Percentiles rank a stretch among this genome's conserved stretches.
Evolutionary conservation across 2,113 vertebrate species (phyloP).

Genomic region (Bubo scandiacus): DNA sequence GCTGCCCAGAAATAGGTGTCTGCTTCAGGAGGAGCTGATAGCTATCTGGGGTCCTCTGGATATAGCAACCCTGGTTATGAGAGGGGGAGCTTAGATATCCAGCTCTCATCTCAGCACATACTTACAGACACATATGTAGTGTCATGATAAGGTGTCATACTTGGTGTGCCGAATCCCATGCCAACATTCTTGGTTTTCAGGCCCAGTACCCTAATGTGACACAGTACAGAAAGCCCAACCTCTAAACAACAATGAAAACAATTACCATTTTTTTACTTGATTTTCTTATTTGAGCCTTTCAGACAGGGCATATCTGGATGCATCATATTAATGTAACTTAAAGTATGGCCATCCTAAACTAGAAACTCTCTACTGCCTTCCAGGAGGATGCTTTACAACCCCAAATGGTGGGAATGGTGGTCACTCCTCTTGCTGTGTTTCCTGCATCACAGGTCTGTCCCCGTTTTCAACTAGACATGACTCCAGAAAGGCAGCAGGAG

Average conservation of each 20-base stretch:
- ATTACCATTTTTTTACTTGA: not conserved
- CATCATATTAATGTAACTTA: not conserved
- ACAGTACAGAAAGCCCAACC: not conserved
- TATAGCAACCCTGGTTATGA: not conserved
- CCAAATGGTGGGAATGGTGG: not conserved
- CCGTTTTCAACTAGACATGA: not conserved
- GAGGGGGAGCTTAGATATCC: not conserved
- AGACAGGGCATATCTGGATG: not conserved
- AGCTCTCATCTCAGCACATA: not conserved
- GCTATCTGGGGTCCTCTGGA: not conserved
- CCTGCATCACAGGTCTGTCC: not conserved
- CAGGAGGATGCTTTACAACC: not conserved
- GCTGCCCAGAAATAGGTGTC: not conserved
- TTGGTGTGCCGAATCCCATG: not conserved
- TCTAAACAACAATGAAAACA: not conserved
- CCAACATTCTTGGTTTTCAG: not conserved
- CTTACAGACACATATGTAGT: accelerated
- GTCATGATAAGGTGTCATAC: not conserved
- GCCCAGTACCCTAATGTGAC: not conserved
- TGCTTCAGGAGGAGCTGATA: not conserved
- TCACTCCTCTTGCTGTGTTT: not conserved
- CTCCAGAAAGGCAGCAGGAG: not conserved
- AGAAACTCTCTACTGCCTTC: not conserved
- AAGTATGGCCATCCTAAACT: not conserved
- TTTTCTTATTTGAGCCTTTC: not conserved